phyloP scores from a whole-genome alignment of 1,140 invertebrate species.

The Leptinotarsa defecta region DNA sequence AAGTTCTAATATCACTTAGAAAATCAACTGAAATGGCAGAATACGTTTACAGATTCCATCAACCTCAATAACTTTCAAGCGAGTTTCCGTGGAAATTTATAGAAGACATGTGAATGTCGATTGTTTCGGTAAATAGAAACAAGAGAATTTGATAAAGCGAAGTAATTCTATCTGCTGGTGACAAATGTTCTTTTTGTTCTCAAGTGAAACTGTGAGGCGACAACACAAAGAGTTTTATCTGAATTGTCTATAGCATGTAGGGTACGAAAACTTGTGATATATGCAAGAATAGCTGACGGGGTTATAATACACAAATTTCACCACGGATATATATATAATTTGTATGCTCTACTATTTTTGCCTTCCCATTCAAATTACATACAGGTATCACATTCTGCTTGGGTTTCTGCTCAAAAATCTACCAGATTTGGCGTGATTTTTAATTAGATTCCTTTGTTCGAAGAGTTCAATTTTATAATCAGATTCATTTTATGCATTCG shows the following conservation, averaged over 20 bases:
- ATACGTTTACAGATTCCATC: not conserved
- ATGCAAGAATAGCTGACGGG: not conserved
- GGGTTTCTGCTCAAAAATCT: not conserved
- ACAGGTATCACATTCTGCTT: not conserved
- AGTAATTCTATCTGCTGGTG: not conserved
- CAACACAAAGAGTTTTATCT: conserved; percentile 8
- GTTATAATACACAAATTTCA: too few species aligned
- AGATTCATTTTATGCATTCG: not conserved
- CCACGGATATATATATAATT: not conserved
- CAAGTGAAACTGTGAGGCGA: not conserved
- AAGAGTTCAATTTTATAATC: not conserved
- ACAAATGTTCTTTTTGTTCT: conserved; percentile 8
- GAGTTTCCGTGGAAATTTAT: not conserved
- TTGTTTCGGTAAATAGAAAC: conserved; percentile 6
- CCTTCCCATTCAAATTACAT: not conserved
- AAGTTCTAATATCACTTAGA: too few species aligned
- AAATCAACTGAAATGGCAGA: not conserved
- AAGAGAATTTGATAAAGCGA: conserved; percentile 8
- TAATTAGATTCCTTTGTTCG: not conserved
- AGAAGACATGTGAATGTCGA: conserved; percentile 5
- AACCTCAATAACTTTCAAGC: not conserved
- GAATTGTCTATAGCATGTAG: not conserved
- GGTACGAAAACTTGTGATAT: not conserved
- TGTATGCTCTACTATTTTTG: not conserved
- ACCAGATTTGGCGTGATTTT: not conserved